A percentile compares a stretch with the other conserved stretches of the same genome.
These are phyloP conservation scores for Saccostrea echinata DNA, from an alignment of 1,140 invertebrate genomes.

Conservation along the genomic window DNA sequence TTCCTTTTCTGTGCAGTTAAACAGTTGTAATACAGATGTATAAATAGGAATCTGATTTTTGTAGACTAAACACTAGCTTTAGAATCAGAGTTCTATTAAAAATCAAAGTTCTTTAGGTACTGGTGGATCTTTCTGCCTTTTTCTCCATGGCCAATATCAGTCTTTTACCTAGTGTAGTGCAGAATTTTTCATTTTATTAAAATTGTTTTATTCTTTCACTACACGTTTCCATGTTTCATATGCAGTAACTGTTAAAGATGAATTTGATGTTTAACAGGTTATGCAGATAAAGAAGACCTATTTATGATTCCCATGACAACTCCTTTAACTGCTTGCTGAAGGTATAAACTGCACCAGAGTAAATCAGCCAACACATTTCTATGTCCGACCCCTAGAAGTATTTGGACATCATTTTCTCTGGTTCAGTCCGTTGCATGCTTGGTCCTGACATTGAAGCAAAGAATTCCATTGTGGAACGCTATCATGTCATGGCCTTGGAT, in stretches of 20 bases:
- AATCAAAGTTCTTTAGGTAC: too few species aligned
- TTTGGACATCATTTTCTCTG: slow-evolving; percentile 30
- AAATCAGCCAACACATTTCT: slow-evolving; percentile 32
- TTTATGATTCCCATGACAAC: slow-evolving; percentile 30
- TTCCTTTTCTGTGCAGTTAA: too few species aligned
- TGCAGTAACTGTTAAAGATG: not conserved
- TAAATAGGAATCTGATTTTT: too few species aligned
- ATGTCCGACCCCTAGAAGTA: slow-evolving; percentile 15
- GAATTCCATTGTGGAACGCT: slow-evolving; percentile 11
- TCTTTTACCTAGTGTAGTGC: too few species aligned
- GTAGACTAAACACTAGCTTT: too few species aligned
- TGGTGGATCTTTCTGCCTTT: too few species aligned
- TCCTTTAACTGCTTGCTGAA: slow-evolving; percentile 19
- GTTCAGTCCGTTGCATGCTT: slow-evolving; percentile 23
- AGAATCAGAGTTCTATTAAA: too few species aligned
- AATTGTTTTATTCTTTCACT: not conserved
- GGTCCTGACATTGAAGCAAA: not conserved
- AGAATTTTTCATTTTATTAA: not conserved
- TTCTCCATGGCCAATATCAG: too few species aligned
- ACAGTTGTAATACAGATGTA: too few species aligned
- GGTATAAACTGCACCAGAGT: slow-evolving; percentile 38
- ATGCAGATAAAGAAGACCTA: slow-evolving; percentile 16
- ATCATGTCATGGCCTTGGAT: slow-evolving; percentile 33
- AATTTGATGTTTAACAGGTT: slow-evolving; percentile 6
- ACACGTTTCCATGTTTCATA: not conserved